Evolutionary conservation across 2,888 invertebrate species (phyloP), one percentile per base, ranked within the genome.

Genomic region (Norana najaformis): DNA sequence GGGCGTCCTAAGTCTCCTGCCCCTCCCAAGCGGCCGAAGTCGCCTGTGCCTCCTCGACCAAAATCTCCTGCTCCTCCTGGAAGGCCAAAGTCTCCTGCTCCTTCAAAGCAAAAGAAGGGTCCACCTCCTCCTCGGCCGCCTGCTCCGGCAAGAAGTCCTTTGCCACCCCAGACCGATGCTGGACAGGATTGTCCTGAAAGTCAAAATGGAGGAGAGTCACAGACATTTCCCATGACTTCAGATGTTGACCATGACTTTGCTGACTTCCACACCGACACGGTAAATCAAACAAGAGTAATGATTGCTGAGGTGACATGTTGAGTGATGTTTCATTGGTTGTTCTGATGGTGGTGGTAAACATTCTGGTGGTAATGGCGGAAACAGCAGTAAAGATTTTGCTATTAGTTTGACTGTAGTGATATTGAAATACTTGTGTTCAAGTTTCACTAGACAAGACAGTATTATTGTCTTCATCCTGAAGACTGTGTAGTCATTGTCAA

Each of bases 21-120:
- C 0, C 41, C 41, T 47, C 88, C 88, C n/a, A 47, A 88, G 34
- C 39, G 88, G 88, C 90, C 90, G 16, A 90, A 88, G 83, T 90
- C 90, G n/a, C 90, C 90, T 5, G 82, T 89, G n/a, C 89, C 90
- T 82, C 89, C 90, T 8, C 83, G 91, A 36, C 91, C 91, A 30
- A 91, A 39, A 88, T 90, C 90, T 85, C 91, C 91, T 20, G 91
- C 90, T 11, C 90, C 91, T 47, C 90, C 91, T 13, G 88, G 90
- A 35, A 88, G 91, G 30, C 88, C 88, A 16, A 88, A 53, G 36
- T 90, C 88, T 37, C 88, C 90, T 18, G 90, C 53, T 30, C 88
- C 90, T 41, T 38, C 39, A 16, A 88, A 41, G 47, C 88, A 36
- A 35, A 85, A 37, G 37, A 85, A 85, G 89, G 89, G 83, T 39